Evolutionary conservation across 2,113 vertebrate genomes (phyloP).

Genomic region (Xenopus laevis): DNA sequence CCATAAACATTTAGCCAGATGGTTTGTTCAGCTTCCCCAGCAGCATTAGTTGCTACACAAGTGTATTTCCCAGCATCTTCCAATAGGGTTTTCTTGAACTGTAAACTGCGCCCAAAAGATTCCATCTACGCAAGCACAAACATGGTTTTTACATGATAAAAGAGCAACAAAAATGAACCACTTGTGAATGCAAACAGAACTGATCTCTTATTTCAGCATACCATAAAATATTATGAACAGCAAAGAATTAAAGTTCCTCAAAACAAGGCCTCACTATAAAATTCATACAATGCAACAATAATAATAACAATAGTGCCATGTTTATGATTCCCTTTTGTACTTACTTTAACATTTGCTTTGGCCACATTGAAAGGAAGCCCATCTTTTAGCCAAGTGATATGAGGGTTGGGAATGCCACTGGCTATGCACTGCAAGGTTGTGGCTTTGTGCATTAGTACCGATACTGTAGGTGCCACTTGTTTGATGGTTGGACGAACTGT

Average conservation of each 20-base stretch:
- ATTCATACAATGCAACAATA: no score
- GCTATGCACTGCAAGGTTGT: conserved; percentile 80
- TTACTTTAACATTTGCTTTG: conserved; percentile 76
- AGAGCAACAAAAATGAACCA: no score
- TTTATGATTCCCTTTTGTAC: conserved; percentile 23
- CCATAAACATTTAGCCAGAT: conserved; percentile 82
- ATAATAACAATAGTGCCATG: no score
- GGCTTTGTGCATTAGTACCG: conserved; percentile 76
- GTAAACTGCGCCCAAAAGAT: conserved; percentile 78
- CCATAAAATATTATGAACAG: no score
- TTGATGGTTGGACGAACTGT: conserved; percentile 88
- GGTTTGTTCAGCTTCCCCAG: conserved; percentile 86
- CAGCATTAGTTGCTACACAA: conserved; percentile 91
- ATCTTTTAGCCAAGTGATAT: conserved; percentile 91
- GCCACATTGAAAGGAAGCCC: conserved; percentile 82
- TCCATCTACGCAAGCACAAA: conserved; percentile 75
- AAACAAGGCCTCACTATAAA: no score
- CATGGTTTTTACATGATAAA: conserved; percentile 37
- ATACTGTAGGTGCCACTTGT: conserved; percentile 70
- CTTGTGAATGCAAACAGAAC: no score
- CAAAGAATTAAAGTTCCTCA: no score
- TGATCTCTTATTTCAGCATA: no score
- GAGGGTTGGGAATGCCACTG: conserved; percentile 82
- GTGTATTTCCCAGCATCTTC: conserved; percentile 87
- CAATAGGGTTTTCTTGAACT: conserved; percentile 67